Percentiles rank a stretch among this genome's conserved stretches.
phyloP scores from a whole-genome alignment of 2,797 vertebrate genomes.

The Peromyscus aztecus region DNA sequence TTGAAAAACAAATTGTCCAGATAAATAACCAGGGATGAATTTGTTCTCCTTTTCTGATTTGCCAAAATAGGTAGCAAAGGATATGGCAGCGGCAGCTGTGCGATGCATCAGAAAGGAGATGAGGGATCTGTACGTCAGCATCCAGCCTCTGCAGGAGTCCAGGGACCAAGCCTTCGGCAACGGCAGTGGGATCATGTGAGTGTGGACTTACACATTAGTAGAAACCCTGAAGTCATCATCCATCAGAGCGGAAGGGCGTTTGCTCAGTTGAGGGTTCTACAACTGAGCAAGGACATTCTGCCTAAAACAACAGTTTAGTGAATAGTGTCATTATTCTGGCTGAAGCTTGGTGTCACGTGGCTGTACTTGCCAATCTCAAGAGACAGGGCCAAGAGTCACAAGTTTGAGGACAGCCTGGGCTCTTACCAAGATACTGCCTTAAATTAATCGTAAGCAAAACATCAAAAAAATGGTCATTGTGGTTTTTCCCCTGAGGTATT shows the following conservation, averaged over 20 bases:
- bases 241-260: neutral
- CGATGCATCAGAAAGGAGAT: conserved; percentile 96
- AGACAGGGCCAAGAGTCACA: neutral
- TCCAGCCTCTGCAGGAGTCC: conserved; percentile 94
- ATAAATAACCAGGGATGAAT: conserved; percentile 36
- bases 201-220: neutral
- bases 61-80: conserved; percentile 94
- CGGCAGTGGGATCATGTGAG: conserved; percentile 96
- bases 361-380: neutral
- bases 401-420: neutral
- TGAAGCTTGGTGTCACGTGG: neutral
- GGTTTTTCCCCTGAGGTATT: neutral
- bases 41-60: conserved; percentile 62
- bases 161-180: conserved; percentile 94
- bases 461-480: neutral
- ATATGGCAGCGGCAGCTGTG: conserved; percentile 95
- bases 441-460: neutral
- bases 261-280: conserved; percentile 13
- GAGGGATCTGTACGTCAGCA: conserved; percentile 95
- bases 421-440: neutral
- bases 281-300: neutral
- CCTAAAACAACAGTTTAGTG: neutral
- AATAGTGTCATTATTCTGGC: neutral
- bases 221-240: neutral
- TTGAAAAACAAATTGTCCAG: neutral